These are phyloP conservation scores for Acanthisitta chloris DNA, from an alignment of 2,113 vertebrate genomes.

Conservation along the genomic window DNA sequence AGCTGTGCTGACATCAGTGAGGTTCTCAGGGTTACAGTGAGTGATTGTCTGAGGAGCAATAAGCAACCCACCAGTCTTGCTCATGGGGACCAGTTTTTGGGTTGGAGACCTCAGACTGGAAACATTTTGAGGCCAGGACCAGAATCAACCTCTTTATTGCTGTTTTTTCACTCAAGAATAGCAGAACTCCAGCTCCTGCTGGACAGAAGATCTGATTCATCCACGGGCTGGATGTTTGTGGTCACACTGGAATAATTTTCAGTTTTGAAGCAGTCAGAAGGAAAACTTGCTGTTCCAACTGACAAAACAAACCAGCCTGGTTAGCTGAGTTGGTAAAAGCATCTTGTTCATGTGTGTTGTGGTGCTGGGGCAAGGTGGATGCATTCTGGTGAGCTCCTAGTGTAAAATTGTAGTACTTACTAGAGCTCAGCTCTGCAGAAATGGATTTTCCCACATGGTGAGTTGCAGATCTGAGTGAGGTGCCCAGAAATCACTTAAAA, in stretches of 20 bases:
- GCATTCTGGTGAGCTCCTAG: neutral
- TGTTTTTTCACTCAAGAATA: neutral
- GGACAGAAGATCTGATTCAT: slow-evolving; percentile 8
- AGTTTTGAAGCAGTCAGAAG: neutral
- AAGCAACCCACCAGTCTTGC: neutral
- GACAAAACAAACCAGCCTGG: neutral
- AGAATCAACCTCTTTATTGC: neutral
- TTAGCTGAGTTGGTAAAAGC: neutral
- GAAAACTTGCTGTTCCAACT: neutral
- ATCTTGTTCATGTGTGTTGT: neutral
- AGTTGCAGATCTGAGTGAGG: neutral
- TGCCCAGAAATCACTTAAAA: neutral
- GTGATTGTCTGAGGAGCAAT: neutral
- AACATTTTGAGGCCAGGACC: neutral
- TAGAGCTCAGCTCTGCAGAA: neutral
- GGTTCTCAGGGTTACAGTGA: neutral
- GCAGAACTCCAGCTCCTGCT: neutral
- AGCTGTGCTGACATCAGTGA: neutral
- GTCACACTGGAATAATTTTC: neutral
- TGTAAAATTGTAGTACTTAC: neutral
- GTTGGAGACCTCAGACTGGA: neutral
- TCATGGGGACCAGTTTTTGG: neutral
- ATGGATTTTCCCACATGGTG: neutral
- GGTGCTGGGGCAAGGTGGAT: neutral
- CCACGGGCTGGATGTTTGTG: neutral